A percentile compares a stretch with the other conserved stretches of the same genome.
Evolutionary conservation across 2,797 vertebrate genomes (phyloP).

Genomic region (Benthosema pterotum): DNA sequence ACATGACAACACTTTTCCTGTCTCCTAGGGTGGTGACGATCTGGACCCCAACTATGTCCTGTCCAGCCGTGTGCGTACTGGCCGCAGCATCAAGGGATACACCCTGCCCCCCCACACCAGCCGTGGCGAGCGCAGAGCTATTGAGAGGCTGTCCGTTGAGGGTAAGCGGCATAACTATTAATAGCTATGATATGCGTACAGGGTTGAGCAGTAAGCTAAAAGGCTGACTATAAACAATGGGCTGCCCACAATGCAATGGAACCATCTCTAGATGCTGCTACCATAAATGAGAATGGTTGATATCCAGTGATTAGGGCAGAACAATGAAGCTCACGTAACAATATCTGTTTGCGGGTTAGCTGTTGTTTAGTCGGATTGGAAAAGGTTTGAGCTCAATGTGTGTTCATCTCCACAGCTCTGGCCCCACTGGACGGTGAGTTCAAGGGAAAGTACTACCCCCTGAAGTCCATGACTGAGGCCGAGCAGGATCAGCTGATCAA

Average conservation of each 20-base stretch:
- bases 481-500: conserved; percentile 88
- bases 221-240: conserved; percentile 3
- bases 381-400: background rate
- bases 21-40: conserved; percentile 78
- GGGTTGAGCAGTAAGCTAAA: background rate
- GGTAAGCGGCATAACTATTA: conserved; percentile 71
- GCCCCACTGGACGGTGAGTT: conserved; percentile 85
- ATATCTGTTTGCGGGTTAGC: background rate
- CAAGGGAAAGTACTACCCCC: conserved; percentile 87
- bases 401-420: conserved; percentile 71
- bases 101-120: conserved; percentile 86
- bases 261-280: background rate
- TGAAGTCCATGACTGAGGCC: conserved; percentile 83
- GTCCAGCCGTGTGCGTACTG: conserved; percentile 85
- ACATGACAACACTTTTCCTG: background rate
- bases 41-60: conserved; percentile 86
- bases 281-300: too few relatives aligned
- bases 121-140: conserved; percentile 86
- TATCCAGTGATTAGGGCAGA: background rate
- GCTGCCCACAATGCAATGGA: background rate
- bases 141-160: conserved; percentile 88
- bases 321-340: background rate
- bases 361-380: background rate
- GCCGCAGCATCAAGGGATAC: conserved; percentile 87
- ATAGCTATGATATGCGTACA: background rate